Percentiles rank a stretch among this genome's conserved stretches.
phyloP scores from a whole-genome alignment of 1,140 invertebrate species.

The Lordiphosa mommai region DNA sequence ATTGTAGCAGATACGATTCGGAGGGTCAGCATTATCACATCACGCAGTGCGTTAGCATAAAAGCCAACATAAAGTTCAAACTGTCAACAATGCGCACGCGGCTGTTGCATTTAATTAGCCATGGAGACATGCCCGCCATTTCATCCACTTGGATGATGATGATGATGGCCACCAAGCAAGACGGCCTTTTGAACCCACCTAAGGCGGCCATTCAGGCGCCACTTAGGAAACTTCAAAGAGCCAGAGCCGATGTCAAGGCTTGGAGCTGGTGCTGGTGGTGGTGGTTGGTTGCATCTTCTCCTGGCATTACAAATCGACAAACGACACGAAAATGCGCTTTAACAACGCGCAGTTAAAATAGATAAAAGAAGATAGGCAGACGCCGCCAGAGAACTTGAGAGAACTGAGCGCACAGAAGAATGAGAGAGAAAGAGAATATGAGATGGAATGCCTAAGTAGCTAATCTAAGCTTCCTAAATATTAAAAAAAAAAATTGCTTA shows the following conservation, averaged over 20 bases:
- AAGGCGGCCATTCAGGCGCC: conserved; percentile 43
- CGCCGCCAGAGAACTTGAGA: conserved; percentile 39
- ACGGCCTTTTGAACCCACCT: conserved; percentile 64
- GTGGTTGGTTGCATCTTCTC: conserved; percentile 14
- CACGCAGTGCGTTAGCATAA: conserved; percentile 33
- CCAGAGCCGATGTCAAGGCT: conserved; percentile 28
- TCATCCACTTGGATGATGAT: background rate
- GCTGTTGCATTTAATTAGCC: conserved; percentile 64
- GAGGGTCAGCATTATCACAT: conserved; percentile 10
- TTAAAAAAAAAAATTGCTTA: background rate
- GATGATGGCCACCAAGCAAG: conserved; percentile 53
- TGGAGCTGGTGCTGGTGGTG: conserved; percentile 20
- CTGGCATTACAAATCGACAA: conserved; percentile 78
- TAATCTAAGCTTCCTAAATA: background rate
- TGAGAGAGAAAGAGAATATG: background rate
- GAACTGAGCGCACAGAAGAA: background rate
- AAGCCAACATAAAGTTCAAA: conserved; percentile 69
- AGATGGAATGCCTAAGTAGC: background rate
- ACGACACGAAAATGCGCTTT: conserved; percentile 79
- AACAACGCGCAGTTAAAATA: conserved; percentile 78
- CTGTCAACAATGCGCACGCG: conserved; percentile 32
- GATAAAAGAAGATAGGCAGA: conserved; percentile 74
- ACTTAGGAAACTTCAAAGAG: conserved; percentile 71
- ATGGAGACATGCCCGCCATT: conserved; percentile 24
- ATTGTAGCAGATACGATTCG: conserved; percentile 43